Evolutionary conservation across 2,113 vertebrate species (phyloP).

Genomic region (Rhea americana): DNA sequence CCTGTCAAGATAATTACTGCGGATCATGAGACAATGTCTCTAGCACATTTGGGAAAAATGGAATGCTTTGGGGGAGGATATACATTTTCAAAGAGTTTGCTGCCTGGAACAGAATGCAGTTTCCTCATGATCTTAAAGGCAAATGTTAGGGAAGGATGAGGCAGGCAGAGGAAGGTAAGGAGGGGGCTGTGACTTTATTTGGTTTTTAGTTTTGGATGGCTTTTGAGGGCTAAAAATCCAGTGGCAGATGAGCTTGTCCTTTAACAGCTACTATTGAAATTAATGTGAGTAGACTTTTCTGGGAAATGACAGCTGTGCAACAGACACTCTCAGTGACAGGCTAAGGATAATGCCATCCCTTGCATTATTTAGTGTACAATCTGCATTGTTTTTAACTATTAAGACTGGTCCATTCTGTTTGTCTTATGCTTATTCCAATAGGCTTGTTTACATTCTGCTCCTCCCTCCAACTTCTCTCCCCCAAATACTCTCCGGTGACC

Average conservation of each 20-base stretch:
- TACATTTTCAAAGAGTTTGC: conserved; percentile 41
- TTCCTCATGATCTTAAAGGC: conserved; percentile 46
- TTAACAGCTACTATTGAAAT: conserved; percentile 7
- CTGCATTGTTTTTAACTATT: conserved; percentile 10
- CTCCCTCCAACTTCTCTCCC: not conserved
- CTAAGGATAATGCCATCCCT: not conserved
- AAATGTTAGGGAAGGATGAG: not conserved
- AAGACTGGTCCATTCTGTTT: conserved; percentile 6
- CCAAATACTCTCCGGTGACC: conserved; percentile 8
- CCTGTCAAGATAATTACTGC: conserved; percentile 78
- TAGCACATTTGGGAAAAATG: conserved; percentile 59
- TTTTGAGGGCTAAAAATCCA: conserved; percentile 33
- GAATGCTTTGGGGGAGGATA: conserved; percentile 43
- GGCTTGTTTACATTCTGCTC: conserved; percentile 33
- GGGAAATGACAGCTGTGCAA: not conserved
- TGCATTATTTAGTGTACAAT: conserved; percentile 32
- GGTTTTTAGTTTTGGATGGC: not conserved
- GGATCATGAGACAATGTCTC: conserved; percentile 64
- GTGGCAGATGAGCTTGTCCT: not conserved
- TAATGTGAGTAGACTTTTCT: conserved; percentile 3
- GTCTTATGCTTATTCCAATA: not conserved
- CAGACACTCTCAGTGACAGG: not conserved
- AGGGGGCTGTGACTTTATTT: not conserved
- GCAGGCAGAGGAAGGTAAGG: not conserved
- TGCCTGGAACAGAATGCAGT: conserved; percentile 28